These are phyloP conservation scores for Ormyrus thymus DNA, from an alignment of 2,888 invertebrate genomes.

Conservation along the genomic window DNA sequence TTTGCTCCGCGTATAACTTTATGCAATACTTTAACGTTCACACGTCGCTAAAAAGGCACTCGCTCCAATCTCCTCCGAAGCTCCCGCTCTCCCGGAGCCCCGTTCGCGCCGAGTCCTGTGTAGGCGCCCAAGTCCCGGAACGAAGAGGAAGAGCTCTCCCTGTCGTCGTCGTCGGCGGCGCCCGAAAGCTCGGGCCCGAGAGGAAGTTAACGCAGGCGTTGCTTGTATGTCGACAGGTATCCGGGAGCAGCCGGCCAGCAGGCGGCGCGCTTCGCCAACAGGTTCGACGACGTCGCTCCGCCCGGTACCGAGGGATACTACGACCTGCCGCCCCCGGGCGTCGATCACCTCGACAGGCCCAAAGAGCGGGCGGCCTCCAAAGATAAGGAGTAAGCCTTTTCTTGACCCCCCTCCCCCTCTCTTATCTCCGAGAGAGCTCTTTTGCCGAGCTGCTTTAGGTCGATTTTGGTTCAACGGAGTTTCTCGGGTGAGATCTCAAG, in stretches of 20 bases:
- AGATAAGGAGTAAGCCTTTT: slow-evolving; percentile 62
- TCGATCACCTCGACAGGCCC: slow-evolving; percentile 69
- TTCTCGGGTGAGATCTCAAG: neutral
- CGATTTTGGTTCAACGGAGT: neutral
- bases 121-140: no score
- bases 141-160: neutral
- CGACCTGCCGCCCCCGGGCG: slow-evolving; percentile 71
- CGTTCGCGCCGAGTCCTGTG: no score
- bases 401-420: no score
- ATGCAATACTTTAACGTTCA: no score
- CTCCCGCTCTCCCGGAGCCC: no score
- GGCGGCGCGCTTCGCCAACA: slow-evolving; percentile 59
- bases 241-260: slow-evolving; percentile 66
- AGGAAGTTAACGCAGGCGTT: slow-evolving; percentile 29
- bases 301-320: slow-evolving; percentile 76
- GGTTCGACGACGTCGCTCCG: slow-evolving; percentile 73
- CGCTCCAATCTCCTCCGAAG: no score
- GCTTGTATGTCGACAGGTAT: slow-evolving; percentile 68
- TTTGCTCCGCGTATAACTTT: no score
- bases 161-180: neutral
- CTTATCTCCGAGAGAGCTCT: neutral
- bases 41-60: no score
- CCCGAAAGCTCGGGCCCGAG: neutral
- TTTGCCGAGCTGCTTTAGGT: neutral
- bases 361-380: slow-evolving; percentile 60